phyloP scores from a whole-genome alignment of 2,797 vertebrate species.

The Protonibea diacanthus region DNA sequence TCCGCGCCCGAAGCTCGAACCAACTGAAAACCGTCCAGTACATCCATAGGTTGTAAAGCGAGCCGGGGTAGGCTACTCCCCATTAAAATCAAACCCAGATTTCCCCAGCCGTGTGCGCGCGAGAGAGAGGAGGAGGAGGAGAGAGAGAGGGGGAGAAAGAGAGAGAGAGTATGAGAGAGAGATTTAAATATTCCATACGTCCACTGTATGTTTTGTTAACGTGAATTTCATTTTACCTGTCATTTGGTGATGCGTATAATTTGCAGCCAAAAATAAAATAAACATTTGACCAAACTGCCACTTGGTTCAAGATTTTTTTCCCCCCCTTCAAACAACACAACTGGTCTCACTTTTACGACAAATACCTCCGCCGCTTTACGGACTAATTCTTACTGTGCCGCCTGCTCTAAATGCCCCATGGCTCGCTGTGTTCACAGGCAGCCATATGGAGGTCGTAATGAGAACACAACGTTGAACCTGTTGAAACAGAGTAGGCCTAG shows the following conservation, averaged over 20 bases:
- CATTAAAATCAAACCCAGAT: slow-evolving; percentile 85
- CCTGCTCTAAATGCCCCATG: slow-evolving; percentile 57
- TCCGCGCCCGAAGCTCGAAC: slow-evolving; percentile 61
- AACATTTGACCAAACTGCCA: slow-evolving; percentile 20
- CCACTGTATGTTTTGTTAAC: slow-evolving; percentile 34
- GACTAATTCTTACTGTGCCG: slow-evolving; percentile 50
- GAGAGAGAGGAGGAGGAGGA: slow-evolving; percentile 5
- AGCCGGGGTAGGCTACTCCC: slow-evolving; percentile 80
- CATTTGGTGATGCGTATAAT: slow-evolving; percentile 45
- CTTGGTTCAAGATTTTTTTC: slow-evolving; percentile 6
- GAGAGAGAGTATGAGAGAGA: slow-evolving; percentile 7
- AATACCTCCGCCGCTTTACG: slow-evolving; percentile 67
- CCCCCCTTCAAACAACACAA: slow-evolving; percentile 42
- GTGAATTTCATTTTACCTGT: slow-evolving; percentile 47
- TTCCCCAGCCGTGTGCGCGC: slow-evolving; percentile 59
- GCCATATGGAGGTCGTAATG: slow-evolving; percentile 78
- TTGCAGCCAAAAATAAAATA: slow-evolving; percentile 37
- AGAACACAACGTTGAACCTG: slow-evolving; percentile 78
- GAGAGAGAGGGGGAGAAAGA: slow-evolving; percentile 10
- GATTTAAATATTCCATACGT: slow-evolving; percentile 9
- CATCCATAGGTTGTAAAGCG: slow-evolving; percentile 82
- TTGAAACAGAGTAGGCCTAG: slow-evolving; percentile 66
- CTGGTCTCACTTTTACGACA: slow-evolving; percentile 65
- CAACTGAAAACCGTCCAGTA: slow-evolving; percentile 76
- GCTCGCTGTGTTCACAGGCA: slow-evolving; percentile 63